Conservation (phyloP, 2,797 vertebrate species). For the Lepilemur septentrionalis region DNA sequence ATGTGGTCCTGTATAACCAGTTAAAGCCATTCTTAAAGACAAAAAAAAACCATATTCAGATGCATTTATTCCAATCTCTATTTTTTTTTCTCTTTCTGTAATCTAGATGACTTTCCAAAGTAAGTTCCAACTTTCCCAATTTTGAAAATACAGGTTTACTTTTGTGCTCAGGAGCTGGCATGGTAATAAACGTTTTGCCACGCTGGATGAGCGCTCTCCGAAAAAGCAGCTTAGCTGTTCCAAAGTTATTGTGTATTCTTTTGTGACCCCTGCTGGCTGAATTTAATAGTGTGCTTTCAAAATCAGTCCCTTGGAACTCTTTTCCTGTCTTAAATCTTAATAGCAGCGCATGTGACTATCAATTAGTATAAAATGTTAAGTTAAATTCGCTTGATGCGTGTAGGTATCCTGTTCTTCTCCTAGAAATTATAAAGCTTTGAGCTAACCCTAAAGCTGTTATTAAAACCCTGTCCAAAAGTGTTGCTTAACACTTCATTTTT, state of each 20-base stretch:
- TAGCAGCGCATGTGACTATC: background rate
- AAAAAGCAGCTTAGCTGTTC: background rate
- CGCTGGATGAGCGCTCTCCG: fast-evolving
- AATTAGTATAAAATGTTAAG: background rate
- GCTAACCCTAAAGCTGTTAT: background rate
- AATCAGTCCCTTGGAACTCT: background rate
- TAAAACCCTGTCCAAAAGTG: background rate
- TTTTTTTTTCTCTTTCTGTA: background rate
- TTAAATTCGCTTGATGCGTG: background rate
- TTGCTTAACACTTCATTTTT: background rate
- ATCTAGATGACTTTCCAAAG: background rate
- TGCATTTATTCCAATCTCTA: background rate
- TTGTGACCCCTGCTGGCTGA: constrained; percentile 77
- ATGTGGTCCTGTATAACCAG: background rate
- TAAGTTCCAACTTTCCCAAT: background rate
- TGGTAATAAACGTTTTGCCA: background rate
- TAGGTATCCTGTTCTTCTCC: background rate
- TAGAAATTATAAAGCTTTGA: background rate
- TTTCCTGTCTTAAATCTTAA: background rate
- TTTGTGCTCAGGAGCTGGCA: background rate
- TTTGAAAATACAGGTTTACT: background rate
- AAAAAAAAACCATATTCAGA: background rate
- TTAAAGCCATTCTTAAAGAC: background rate
- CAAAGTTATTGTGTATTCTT: constrained; percentile 62
- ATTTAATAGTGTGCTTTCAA: background rate